These are phyloP conservation scores for Eupristina koningsbergeri DNA, from an alignment of 1,140 invertebrate genomes.

Conservation along the genomic window DNA sequence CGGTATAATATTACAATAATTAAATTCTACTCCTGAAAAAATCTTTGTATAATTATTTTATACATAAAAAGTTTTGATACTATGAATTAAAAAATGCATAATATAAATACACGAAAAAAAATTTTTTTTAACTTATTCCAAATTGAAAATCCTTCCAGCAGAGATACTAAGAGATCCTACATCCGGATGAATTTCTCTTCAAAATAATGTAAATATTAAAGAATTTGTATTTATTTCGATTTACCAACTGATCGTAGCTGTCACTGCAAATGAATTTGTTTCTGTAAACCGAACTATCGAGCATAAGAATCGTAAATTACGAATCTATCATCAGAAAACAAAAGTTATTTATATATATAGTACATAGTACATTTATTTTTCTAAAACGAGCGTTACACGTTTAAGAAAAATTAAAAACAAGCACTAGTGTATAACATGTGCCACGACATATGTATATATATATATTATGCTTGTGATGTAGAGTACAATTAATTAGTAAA, in stretches of 20 bases:
- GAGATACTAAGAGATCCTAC: no score
- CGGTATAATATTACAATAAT: background rate
- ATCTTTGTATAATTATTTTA: background rate
- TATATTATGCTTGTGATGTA: constrained; percentile 68
- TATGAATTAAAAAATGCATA: no score
- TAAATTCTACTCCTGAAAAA: background rate
- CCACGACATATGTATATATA: constrained; percentile 53
- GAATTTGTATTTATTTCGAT: background rate
- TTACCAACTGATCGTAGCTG: background rate
- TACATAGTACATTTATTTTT: background rate
- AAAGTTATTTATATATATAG: background rate
- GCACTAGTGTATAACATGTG: constrained; percentile 21
- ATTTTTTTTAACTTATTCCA: no score
- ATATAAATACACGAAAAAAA: no score
- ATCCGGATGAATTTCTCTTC: no score
- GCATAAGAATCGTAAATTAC: constrained; percentile 5
- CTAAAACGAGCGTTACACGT: background rate
- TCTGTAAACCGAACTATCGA: background rate
- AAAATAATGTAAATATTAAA: background rate
- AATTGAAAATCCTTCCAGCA: no score
- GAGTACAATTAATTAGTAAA: constrained; percentile 69
- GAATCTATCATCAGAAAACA: background rate
- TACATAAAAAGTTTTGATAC: no score
- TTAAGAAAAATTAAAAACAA: background rate
- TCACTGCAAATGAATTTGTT: background rate